phyloP scores from a whole-genome alignment of 1,140 invertebrate genomes.

The Schlechtendalia chinensis region DNA sequence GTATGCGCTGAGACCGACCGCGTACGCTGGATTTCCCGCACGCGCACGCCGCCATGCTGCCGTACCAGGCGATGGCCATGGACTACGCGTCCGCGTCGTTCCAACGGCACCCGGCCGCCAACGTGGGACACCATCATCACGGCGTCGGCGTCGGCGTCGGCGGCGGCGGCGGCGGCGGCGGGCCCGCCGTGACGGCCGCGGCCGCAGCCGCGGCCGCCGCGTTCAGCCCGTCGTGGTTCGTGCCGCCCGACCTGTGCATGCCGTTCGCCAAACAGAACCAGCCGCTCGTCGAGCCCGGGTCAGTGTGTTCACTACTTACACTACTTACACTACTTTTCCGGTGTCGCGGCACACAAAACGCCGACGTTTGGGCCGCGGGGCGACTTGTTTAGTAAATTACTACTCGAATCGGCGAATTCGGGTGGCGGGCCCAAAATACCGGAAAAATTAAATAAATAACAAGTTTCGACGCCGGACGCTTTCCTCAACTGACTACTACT shows the following conservation, averaged over 20 bases:
- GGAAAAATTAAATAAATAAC: too few relatives aligned
- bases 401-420: too few relatives aligned
- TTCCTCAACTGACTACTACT: too few relatives aligned
- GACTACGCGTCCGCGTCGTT: constrained; percentile 74
- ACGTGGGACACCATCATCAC: constrained; percentile 46
- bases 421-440: too few relatives aligned
- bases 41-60: constrained; percentile 65
- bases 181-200: constrained; percentile 57
- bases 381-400: too few relatives aligned
- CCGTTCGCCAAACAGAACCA: constrained; percentile 71
- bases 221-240: constrained; percentile 88
- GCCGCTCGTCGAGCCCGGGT: constrained; percentile 85
- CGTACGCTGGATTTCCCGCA: constrained; percentile 29
- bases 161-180: constrained; percentile 58
- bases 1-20: not conserved
- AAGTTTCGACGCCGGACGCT: too few relatives aligned
- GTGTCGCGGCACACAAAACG: too few relatives aligned
- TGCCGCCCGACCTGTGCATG: constrained; percentile 85
- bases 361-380: too few relatives aligned
- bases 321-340: too few relatives aligned
- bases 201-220: constrained; percentile 59
- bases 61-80: constrained; percentile 83
- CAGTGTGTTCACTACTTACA: too few relatives aligned
- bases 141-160: constrained; percentile 54
- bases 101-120: constrained; percentile 66